Base-by-base conservation (phyloP, 2,113 vertebrate species). In the Chaetura pelagica region DNA sequence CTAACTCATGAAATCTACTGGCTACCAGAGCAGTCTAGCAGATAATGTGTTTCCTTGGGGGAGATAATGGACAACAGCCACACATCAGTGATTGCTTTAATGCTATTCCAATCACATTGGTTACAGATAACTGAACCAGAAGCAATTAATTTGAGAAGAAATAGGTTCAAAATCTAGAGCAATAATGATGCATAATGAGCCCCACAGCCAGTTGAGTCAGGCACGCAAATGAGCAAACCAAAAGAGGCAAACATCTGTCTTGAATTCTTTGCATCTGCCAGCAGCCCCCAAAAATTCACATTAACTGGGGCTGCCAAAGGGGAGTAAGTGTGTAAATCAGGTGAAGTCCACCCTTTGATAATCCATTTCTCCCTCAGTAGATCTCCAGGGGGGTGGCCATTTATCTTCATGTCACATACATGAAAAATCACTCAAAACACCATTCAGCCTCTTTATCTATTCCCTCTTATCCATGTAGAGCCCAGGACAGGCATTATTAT, bases 91-190 rank as follows among this genome's bases (percentile, higher is more conserved):
- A 68, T 76, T 80, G 63, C 64, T 95, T 93, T 91, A 91, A 83
- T 77, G 84, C 89, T 94, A 10, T 76, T 93, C 79, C 71, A 77
- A 38, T 91, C 67, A 62, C 23, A 34, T 54, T 88, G 81, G 81
- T 91, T 94, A 78, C 75, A 94, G 82, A 88, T 83, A 97, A 87
- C 46, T 80, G 89, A 93, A 86, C 74, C 87, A 90, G 78, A 93
- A 94, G 57, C 63, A 90, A 75, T 74, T 92, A 71, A 94, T 95
- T 94, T 81, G 67, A 42, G 59, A 90, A 91, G 42, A 94, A 90
- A 75, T 51, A 74, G 32, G 23, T 90, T 96, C 51, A 76, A 77
- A 87, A 76, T 63, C 67, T 51, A 34, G 46, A 85, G 88, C 22
- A n/a, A 68, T 80, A 73, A 66, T 26, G 62, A 54, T 46, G 54